These are phyloP conservation scores for Leptopterna dolabrata DNA, from an alignment of 2,888 invertebrate genomes.

Conservation along the genomic window DNA sequence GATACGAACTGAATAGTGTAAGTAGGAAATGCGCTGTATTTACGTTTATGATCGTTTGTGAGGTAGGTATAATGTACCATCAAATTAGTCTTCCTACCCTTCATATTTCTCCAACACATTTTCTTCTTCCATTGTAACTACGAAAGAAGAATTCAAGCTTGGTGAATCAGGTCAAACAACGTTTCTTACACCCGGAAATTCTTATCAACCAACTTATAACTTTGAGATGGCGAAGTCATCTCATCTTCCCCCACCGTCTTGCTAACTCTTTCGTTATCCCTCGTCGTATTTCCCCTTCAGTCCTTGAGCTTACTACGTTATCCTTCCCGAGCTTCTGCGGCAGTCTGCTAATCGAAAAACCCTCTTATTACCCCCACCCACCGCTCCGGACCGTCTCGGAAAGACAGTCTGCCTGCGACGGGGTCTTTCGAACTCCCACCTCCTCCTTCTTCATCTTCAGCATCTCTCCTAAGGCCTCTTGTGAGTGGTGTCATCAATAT, in stretches of 20 bases:
- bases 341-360: not conserved
- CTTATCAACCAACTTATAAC: not conserved
- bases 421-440: not conserved
- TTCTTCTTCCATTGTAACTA: too few relatives aligned
- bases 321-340: not conserved
- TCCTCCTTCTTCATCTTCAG: not conserved
- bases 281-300: not conserved
- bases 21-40: too few relatives aligned
- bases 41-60: too few relatives aligned
- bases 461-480: not conserved
- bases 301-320: not conserved
- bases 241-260: not conserved
- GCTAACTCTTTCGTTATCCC: constrained; percentile 3
- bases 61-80: too few relatives aligned
- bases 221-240: not conserved
- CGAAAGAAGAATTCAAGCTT: too few relatives aligned
- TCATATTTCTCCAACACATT: too few relatives aligned
- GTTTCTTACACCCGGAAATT: not conserved
- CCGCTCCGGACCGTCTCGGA: not conserved
- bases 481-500: not conserved
- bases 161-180: not conserved
- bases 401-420: not conserved
- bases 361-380: not conserved
- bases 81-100: too few relatives aligned
- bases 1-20: too few relatives aligned